These are phyloP conservation scores for Patella caerulea DNA, from an alignment of 2,888 invertebrate genomes.

Conservation along the genomic window DNA sequence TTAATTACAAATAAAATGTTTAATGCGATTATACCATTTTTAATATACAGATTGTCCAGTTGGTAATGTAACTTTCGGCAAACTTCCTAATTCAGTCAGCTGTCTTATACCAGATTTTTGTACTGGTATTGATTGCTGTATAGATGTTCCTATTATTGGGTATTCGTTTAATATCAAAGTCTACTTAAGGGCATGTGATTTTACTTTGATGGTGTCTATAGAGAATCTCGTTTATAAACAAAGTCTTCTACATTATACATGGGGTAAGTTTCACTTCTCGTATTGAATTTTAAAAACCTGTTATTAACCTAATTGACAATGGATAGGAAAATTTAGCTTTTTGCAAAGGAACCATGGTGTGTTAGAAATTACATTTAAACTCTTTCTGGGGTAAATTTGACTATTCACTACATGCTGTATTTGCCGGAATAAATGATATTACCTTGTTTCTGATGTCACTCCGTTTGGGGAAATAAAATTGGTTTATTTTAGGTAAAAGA, in stretches of 20 bases:
- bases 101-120: constrained; percentile 47
- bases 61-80: background rate
- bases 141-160: constrained; percentile 39
- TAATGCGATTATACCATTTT: background rate
- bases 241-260: constrained; percentile 43
- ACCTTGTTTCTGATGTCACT: constrained; percentile 1
- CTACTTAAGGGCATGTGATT: constrained; percentile 45
- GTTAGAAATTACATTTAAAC: too few relatives aligned
- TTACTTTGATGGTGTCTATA: constrained; percentile 42
- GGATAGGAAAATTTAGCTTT: too few relatives aligned
- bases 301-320: too few relatives aligned
- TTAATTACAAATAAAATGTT: background rate
- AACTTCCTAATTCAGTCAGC: constrained; percentile 25
- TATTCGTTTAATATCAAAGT: constrained; percentile 40
- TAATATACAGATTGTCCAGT: background rate
- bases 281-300: too few relatives aligned
- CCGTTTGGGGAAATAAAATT: too few relatives aligned
- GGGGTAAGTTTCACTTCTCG: constrained; percentile 36
- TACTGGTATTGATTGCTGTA: constrained; percentile 50
- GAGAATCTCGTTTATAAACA: constrained; percentile 42
- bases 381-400: too few relatives aligned
- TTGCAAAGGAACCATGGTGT: too few relatives aligned
- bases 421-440: too few relatives aligned
- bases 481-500: constrained; percentile 27
- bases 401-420: too few relatives aligned